Evolutionary conservation across 1,140 invertebrate species (phyloP).

Genomic region (Pseudoatta argentina): DNA sequence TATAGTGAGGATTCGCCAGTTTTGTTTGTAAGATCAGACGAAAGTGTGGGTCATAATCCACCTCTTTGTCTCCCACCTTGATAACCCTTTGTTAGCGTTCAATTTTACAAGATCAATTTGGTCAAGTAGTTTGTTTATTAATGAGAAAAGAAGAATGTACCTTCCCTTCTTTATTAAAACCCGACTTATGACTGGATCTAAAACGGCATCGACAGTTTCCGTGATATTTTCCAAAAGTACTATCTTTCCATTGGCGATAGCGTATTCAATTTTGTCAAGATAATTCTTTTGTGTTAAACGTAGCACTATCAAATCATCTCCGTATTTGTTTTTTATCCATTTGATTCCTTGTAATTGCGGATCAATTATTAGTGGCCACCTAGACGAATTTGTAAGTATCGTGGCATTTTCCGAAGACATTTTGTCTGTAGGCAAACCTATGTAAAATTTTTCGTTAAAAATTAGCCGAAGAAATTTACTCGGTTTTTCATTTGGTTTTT

Average conservation of each 20-base stretch:
- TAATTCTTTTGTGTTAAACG: constrained; percentile 94
- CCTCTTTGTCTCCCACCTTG: constrained; percentile 96
- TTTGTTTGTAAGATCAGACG: constrained; percentile 97
- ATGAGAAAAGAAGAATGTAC: constrained; percentile 81
- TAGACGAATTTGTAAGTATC: constrained; percentile 94
- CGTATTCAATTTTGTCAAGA: constrained; percentile 93
- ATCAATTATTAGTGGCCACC: constrained; percentile 98
- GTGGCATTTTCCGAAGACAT: constrained; percentile 98
- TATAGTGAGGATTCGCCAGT: constrained; percentile 97
- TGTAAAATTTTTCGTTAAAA: background rate
- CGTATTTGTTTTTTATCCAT: constrained; percentile 96
- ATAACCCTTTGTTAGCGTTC: constrained; percentile 86
- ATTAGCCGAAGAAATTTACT: background rate
- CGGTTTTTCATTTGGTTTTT: background rate
- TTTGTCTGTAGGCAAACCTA: constrained; percentile 93
- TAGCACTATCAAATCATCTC: constrained; percentile 90
- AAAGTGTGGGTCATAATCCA: constrained; percentile 95
- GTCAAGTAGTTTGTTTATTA: background rate
- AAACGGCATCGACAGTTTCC: constrained; percentile 95
- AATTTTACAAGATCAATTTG: constrained; percentile 26
- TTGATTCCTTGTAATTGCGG: constrained; percentile 97
- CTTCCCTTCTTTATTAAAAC: constrained; percentile 94
- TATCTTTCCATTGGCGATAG: constrained; percentile 91
- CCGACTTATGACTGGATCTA: constrained; percentile 95
- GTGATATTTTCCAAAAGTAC: constrained; percentile 96